Percentiles rank a stretch among this genome's conserved stretches.
phyloP scores from a whole-genome alignment of 2,797 vertebrate species.

The Ispidina lecontei region DNA sequence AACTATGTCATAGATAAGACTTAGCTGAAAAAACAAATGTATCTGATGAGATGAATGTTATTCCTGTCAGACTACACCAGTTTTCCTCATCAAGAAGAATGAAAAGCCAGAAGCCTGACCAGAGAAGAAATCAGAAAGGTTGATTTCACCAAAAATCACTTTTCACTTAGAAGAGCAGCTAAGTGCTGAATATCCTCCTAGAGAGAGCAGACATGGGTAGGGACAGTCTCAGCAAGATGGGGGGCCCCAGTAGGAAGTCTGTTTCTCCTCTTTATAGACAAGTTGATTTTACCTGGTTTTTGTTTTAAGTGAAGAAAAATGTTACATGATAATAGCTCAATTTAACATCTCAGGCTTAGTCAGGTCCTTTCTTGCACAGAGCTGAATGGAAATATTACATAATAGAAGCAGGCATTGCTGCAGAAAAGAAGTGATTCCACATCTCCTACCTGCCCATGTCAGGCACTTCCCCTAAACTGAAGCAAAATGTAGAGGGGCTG shows the following conservation, averaged over 20 bases:
- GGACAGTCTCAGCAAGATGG: neutral
- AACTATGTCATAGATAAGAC: neutral
- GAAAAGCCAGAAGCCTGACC: neutral
- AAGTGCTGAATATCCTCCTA: neutral
- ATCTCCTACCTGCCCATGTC: neutral
- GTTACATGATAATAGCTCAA: neutral
- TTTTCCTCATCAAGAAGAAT: slow-evolving; percentile 27
- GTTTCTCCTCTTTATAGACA: neutral
- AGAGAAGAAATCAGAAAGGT: neutral
- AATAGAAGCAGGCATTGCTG: neutral
- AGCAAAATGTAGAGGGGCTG: neutral
- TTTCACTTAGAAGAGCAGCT: neutral
- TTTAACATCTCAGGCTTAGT: neutral
- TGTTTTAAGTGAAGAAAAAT: neutral
- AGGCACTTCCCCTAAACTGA: neutral
- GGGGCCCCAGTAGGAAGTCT: neutral
- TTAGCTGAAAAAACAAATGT: slow-evolving; percentile 24
- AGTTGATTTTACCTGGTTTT: neutral
- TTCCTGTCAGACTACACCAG: neutral
- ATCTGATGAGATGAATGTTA: slow-evolving; percentile 27
- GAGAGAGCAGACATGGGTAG: neutral
- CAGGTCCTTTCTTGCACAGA: neutral
- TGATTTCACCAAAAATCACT: too few relatives aligned
- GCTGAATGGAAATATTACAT: neutral
- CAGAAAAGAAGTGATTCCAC: neutral